phyloP scores from a whole-genome alignment of 1,140 invertebrate species.

The Dendrolimus punctatus region DNA sequence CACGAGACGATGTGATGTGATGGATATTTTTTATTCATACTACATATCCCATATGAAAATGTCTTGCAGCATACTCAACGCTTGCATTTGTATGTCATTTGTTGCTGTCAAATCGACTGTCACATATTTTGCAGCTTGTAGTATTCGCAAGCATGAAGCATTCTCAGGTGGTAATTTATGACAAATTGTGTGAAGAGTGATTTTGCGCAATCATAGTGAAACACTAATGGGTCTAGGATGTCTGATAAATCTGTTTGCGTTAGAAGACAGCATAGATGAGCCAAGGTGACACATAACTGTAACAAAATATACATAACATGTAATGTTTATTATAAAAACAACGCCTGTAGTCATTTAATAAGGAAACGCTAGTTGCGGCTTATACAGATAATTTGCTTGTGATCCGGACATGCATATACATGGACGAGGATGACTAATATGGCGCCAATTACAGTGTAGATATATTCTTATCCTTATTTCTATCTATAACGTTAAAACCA shows the following conservation, averaged over 20 bases:
- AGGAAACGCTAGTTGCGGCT: too few relatives aligned
- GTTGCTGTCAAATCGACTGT: constrained; percentile 48
- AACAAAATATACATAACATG: constrained; percentile 24
- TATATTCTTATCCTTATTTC: too few relatives aligned
- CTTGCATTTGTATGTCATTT: constrained; percentile 46
- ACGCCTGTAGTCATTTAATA: neutral
- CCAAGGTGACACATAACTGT: constrained; percentile 62
- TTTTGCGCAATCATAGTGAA: constrained; percentile 56
- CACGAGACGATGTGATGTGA: neutral
- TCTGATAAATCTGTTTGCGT: constrained; percentile 48
- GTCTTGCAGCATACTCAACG: constrained; percentile 58
- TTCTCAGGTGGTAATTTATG: constrained; percentile 60
- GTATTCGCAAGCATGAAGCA: constrained; percentile 48
- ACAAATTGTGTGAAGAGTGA: constrained; percentile 49
- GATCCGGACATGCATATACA: too few relatives aligned
- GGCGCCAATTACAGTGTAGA: too few relatives aligned
- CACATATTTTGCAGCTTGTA: constrained; percentile 64
- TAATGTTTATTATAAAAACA: neutral
- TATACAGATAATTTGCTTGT: too few relatives aligned
- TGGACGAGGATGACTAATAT: too few relatives aligned
- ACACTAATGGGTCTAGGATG: constrained; percentile 54
- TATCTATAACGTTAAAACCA: too few relatives aligned
- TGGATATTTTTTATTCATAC: neutral
- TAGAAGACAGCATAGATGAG: constrained; percentile 57
- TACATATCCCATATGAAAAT: constrained; percentile 66